These are phyloP conservation scores for Setipinna tenuifilis DNA, from an alignment of 2,797 vertebrate genomes.

Conservation along the genomic window DNA sequence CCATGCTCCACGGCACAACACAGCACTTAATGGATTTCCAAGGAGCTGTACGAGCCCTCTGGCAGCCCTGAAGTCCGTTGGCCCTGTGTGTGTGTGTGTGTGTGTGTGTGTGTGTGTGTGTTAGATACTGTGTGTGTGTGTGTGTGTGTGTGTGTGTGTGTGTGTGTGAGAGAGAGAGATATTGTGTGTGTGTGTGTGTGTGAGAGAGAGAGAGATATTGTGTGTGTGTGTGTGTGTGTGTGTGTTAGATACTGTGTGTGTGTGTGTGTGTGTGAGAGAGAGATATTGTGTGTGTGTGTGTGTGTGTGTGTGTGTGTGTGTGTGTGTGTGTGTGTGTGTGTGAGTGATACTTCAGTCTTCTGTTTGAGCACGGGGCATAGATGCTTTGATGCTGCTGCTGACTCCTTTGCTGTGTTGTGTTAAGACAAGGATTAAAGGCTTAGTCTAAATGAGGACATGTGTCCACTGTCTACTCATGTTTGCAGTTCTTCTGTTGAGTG, in stretches of 20 bases:
- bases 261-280: constrained; percentile 19
- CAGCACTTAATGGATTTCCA: constrained; percentile 30
- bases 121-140: background rate
- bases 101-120: constrained; percentile 1
- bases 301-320: constrained; percentile 24
- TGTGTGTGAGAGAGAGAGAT: background rate
- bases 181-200: too few species aligned
- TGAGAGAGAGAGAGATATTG: too few species aligned
- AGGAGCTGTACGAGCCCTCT: background rate
- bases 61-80: background rate
- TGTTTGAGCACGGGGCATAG: constrained; percentile 20
- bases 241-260: background rate
- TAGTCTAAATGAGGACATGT: constrained; percentile 41
- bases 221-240: too few species aligned
- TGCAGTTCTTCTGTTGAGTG: constrained; percentile 4
- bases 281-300: constrained; percentile 5
- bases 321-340: constrained; percentile 24
- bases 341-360: constrained; percentile 27
- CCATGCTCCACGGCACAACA: too few species aligned
- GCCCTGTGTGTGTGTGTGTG: background rate
- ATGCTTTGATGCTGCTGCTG: constrained; percentile 43
- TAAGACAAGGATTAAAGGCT: constrained; percentile 41
- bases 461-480: constrained; percentile 42
- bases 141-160: constrained; percentile 20
- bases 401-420: constrained; percentile 39